phyloP scores from a whole-genome alignment of 2,113 vertebrate species.

The Hepsetus odoe region DNA sequence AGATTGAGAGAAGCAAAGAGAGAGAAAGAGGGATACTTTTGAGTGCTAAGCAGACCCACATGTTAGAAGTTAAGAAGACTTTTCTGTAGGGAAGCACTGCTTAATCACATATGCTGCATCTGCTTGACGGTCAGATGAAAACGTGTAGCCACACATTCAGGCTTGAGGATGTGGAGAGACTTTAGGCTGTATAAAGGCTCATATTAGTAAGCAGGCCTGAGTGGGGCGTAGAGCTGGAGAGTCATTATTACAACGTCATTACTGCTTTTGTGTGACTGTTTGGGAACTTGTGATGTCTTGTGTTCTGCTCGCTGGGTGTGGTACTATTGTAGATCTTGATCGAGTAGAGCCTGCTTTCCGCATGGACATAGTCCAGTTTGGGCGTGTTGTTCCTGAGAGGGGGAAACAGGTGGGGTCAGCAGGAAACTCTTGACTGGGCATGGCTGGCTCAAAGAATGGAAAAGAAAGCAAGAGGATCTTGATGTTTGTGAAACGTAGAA shows the following conservation, averaged over 20 bases:
- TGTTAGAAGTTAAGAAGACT: neutral
- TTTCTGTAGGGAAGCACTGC: neutral
- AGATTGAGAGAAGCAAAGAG: neutral
- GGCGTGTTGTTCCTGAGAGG: slow-evolving; percentile 37
- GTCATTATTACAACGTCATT: neutral
- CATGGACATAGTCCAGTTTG: slow-evolving; percentile 10
- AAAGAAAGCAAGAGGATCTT: slow-evolving; percentile 2
- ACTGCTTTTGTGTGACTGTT: neutral
- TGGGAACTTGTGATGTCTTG: neutral
- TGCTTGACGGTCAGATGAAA: neutral
- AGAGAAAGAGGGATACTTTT: too few species aligned
- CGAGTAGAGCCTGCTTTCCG: neutral
- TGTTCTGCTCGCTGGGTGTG: neutral
- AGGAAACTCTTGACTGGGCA: slow-evolving; percentile 45
- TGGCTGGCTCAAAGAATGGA: neutral
- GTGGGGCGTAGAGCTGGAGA: neutral
- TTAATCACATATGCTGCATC: neutral
- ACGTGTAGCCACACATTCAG: neutral
- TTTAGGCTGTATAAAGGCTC: neutral
- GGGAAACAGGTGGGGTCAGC: slow-evolving; percentile 45
- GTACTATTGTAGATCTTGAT: neutral
- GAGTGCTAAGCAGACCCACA: neutral
- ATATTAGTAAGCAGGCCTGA: neutral
- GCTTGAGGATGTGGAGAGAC: neutral
- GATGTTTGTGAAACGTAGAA: neutral